Base-by-base conservation (phyloP, 2,797 vertebrate genomes). In the Liparis tanakae region DNA sequence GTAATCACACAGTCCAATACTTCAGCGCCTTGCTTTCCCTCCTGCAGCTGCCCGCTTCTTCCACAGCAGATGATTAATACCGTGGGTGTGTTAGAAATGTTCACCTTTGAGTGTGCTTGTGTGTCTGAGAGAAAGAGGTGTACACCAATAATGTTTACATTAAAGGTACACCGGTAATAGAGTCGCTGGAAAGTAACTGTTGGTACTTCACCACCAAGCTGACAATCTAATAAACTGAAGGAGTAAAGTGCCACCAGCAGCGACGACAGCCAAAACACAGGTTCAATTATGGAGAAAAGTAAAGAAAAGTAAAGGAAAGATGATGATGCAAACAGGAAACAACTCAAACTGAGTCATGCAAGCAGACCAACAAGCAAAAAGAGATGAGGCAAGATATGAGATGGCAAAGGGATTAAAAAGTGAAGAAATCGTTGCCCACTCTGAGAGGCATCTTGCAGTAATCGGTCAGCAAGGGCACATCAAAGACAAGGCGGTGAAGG, bases 371-470 rank as follows among this genome's bases (percentile, higher is more conserved):
- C 10, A 70, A 12, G 30, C 60, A 55, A 44, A 34, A 22, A 51
- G 10, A 67, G 20, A 83, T 41, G 37, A 43, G 53, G 15, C 36
- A 34, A 51, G 7, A 51, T 41, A 44, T 10, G n/a, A 7, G 39
- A 70, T 46, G 57, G 54, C 8, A 68, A 75, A 15, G 39, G 60
- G 15, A 54, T 77, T 64, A 56, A 46, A 76, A 80, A 63, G 46
- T n/a, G 1, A 81, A 59, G n/a, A 60, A 76, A 54, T 3, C 48
- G 63, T 67, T 66, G 36, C 87, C 78, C 93, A 99, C 98, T 96
- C 98, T 98, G 6, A 99, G 95, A 82, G 98, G 97, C 98, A 99
- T 99, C 94, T 98, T 99, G 94, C 97, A 98, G 92, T 99, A 98
- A 76, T 99, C 98, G 44, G 94, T 97, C 84, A 99, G 96, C 79